Evolutionary conservation across 2,888 invertebrate genomes (phyloP).

Genomic region (Limenitis camilla): DNA sequence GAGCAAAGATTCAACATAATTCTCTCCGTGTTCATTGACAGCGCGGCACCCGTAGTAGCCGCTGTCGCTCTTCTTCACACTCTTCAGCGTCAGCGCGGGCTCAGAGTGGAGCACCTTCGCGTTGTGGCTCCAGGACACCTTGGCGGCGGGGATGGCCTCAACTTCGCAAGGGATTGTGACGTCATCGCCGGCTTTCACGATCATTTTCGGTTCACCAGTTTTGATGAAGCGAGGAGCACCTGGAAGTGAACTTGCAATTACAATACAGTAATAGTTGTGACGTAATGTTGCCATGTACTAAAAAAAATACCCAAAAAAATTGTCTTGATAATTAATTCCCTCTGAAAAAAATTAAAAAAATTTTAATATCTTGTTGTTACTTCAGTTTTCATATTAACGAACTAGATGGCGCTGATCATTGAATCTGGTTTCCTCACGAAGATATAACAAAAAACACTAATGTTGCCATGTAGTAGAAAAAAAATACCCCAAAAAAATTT

Average conservation of each 20-base stretch:
- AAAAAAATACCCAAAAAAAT: no score
- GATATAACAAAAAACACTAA: no score
- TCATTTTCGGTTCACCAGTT: constrained; percentile 33
- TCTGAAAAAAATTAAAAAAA: no score
- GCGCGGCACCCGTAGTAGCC: constrained; percentile 60
- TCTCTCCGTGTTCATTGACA: constrained; percentile 39
- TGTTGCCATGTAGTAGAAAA: no score
- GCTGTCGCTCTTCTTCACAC: constrained; percentile 37
- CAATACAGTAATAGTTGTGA: no score
- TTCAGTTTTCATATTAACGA: no score
- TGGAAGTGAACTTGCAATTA: constrained; percentile 29
- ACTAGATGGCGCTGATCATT: no score
- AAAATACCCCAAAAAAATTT: no score
- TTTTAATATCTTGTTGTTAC: no score
- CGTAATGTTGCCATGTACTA: no score
- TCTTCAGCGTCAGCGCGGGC: constrained; percentile 34
- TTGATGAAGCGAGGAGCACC: constrained; percentile 42
- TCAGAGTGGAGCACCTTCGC: constrained; percentile 30
- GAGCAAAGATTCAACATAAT: constrained; percentile 41
- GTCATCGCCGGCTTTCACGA: constrained; percentile 38
- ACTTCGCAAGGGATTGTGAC: constrained; percentile 46
- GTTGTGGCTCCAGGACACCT: constrained; percentile 44
- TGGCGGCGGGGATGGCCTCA: constrained; percentile 37
- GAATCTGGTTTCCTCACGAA: no score
- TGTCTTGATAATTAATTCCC: no score